These are phyloP conservation scores for Leptopterna dolabrata DNA, from an alignment of 2,888 invertebrate genomes.

Conservation along the genomic window DNA sequence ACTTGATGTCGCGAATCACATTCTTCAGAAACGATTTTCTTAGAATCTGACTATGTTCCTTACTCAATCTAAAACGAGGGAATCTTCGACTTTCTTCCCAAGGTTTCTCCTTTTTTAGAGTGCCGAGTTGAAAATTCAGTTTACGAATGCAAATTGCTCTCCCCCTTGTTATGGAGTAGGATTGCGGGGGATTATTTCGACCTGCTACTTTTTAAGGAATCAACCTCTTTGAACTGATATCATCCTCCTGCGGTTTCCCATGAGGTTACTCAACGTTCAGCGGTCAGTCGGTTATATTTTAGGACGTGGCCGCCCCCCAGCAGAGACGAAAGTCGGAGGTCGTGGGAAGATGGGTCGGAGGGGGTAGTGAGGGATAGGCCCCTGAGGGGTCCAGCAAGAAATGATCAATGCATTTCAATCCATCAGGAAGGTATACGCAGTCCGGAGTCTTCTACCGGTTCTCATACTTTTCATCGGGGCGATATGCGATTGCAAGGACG, in stretches of 20 bases:
- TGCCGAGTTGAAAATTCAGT: background rate
- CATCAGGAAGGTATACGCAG: slow-evolving; percentile 6
- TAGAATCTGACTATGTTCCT: no score
- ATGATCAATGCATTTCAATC: slow-evolving; percentile 47
- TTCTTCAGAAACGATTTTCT: no score
- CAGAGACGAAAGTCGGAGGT: background rate
- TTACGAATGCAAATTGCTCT: background rate
- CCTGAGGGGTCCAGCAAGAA: background rate
- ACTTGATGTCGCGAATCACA: no score
- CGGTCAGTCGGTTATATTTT: background rate
- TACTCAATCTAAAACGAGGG: background rate
- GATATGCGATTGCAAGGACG: background rate
- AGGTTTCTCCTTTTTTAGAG: background rate
- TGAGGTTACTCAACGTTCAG: background rate
- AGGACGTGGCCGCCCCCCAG: background rate
- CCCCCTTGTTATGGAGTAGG: background rate
- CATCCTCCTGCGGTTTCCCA: background rate
- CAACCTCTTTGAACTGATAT: background rate
- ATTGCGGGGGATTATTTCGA: background rate
- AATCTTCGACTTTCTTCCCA: background rate
- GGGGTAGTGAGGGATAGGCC: no score
- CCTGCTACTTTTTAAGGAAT: background rate
- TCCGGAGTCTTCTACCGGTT: background rate
- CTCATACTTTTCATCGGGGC: background rate
- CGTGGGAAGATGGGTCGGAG: background rate